Base-by-base conservation (phyloP, 2,113 vertebrate species). In the Poeciliopsis retropinna region DNA sequence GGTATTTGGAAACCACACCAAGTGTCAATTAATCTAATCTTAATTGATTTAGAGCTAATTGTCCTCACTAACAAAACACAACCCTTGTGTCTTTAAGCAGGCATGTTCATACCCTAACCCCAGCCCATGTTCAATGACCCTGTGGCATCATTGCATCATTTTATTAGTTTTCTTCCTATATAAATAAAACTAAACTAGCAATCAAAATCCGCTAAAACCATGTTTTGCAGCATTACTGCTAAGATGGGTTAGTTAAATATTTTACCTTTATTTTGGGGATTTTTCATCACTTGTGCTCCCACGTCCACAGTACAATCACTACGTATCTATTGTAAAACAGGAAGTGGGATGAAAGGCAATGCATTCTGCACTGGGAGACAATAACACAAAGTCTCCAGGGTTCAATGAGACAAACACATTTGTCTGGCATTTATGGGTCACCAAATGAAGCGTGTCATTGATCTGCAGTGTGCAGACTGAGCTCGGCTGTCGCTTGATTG, bases 391-490 rank as follows among this genome's bases (percentile, higher is more conserved):
- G 65, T 73, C 82, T 60, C 68, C 51, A 47, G 85, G 80, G 73
- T 27, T 44, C 60, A 76, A 32, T 37, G 61, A 30, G 71, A 78
- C 61, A 86, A 85, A 82, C 79, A 77, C 84, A 81, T 90, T 86
- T 75, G 76, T 91, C 84, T 83, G 65, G 60, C 9, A 4, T 81
- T 69, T 69, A 34, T 67, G 51, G 61, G 79, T 63, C 62, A 72
- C 30, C 44, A 78, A 86, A 90, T 86, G 74, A 89, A 86, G 84
- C 70, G 32, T 78, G 80, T 86, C 82, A 92, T 91, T 90, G 86
- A 87, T 89, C 89, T 86, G 63, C 78, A 84, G 62, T 57, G 76
- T 41, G 83, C 88, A 67, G 74, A 75, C 57, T 73, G 1, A 13
- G 72, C 74, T 34, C 3, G 15, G 73, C 83, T 67, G 54, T 76